These are phyloP conservation scores for Conchocele bisecta DNA, from an alignment of 2,888 invertebrate species.

Conservation along the genomic window DNA sequence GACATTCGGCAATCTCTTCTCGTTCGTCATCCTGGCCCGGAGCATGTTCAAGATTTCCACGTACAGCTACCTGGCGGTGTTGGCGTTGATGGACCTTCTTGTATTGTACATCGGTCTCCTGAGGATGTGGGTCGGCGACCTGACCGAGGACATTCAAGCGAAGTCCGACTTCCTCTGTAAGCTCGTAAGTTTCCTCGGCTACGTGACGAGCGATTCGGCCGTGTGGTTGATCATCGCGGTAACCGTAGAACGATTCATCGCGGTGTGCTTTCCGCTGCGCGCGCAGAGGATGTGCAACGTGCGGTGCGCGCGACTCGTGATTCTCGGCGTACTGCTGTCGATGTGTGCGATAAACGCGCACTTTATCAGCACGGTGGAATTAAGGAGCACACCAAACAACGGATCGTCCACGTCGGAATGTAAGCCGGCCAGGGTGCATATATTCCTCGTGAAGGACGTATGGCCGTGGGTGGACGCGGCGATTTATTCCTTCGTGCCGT, in stretches of 20 bases:
- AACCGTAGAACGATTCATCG: conserved; percentile 81
- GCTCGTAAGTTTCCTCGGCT: conserved; percentile 73
- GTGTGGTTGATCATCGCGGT: conserved; percentile 82
- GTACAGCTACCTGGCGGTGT: conserved; percentile 79
- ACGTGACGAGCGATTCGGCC: conserved; percentile 78
- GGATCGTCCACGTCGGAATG: conserved; percentile 56
- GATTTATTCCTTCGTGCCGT: conserved; percentile 80
- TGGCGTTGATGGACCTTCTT: conserved; percentile 79
- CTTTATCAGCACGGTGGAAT: conserved; percentile 78
- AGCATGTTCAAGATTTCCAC: conserved; percentile 79
- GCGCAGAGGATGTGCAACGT: conserved; percentile 77
- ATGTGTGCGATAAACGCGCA: conserved; percentile 75
- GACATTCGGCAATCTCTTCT: conserved; percentile 80
- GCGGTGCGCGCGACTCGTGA: conserved; percentile 57
- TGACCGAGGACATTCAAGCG: conserved; percentile 73
- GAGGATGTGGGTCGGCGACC: conserved; percentile 78
- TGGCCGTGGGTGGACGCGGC: conserved; percentile 81
- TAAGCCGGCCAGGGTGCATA: conserved; percentile 52
- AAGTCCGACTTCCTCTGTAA: conserved; percentile 77
- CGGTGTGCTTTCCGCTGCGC: conserved; percentile 79
- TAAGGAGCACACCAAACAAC: conserved; percentile 49
- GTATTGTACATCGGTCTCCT: conserved; percentile 81
- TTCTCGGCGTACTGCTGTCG: conserved; percentile 65
- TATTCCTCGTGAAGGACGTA: conserved; percentile 65
- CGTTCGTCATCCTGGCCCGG: conserved; percentile 76